A percentile compares a stretch with the other conserved stretches of the same genome.
These are phyloP conservation scores for Brassicogethes aeneus DNA, from an alignment of 2,888 invertebrate species.

Conservation along the genomic window DNA sequence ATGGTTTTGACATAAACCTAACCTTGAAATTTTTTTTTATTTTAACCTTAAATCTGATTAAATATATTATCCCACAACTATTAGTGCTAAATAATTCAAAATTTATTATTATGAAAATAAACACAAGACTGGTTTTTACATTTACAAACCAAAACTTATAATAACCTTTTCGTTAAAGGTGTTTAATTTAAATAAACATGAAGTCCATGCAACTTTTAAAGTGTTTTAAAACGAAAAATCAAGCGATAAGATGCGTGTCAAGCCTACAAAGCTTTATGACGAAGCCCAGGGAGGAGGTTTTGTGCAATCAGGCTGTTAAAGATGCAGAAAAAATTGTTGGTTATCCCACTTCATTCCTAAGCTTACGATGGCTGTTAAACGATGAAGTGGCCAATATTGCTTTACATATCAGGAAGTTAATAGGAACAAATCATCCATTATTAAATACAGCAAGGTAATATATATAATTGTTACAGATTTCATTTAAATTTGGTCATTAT, in stretches of 20 bases:
- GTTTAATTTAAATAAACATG: no score
- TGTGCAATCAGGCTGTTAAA: slow-evolving; percentile 45
- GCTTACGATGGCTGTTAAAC: slow-evolving; percentile 84
- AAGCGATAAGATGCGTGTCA: background rate
- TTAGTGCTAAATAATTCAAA: no score
- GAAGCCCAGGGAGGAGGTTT: slow-evolving; percentile 14
- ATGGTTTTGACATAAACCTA: no score
- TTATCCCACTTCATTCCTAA: slow-evolving; percentile 90
- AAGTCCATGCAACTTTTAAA: background rate
- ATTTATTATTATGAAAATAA: no score
- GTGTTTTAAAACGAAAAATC: background rate
- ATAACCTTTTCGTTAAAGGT: no score
- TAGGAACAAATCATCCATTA: slow-evolving; percentile 89
- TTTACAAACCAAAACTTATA: no score
- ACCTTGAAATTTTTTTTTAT: no score
- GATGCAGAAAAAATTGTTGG: slow-evolving; percentile 95
- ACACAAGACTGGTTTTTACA: no score
- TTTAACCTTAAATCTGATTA: no score
- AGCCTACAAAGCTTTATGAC: slow-evolving; percentile 9
- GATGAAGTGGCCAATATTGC: slow-evolving; percentile 94
- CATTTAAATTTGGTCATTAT: no score
- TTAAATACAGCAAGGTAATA: slow-evolving; percentile 83
- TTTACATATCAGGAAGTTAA: slow-evolving; percentile 78
- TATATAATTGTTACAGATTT: no score
- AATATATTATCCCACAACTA: no score